These are phyloP conservation scores for Sclerodermus sp. DNA, from an alignment of 2,888 invertebrate species.

Conservation along the genomic window DNA sequence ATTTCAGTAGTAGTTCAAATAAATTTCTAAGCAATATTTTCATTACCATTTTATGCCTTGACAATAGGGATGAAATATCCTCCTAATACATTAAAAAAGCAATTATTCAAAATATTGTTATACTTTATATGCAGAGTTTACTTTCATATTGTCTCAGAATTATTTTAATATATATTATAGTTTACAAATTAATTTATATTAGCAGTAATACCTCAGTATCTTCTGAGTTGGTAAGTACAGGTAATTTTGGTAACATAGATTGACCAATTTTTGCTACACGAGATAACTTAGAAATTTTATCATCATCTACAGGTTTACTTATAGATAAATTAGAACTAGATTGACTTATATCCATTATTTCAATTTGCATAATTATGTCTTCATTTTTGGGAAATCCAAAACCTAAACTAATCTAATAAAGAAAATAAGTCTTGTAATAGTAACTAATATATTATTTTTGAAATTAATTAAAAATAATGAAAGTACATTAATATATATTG, in stretches of 20 bases:
- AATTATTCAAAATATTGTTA: no score
- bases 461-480: no score
- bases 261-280: slow-evolving; percentile 66
- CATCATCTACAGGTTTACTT: slow-evolving; percentile 22
- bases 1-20: no score
- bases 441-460: no score
- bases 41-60: slow-evolving; percentile 29
- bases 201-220: slow-evolving; percentile 52
- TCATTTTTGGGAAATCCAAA: slow-evolving; percentile 47
- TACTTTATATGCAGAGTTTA: neutral
- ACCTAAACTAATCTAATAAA: slow-evolving; percentile 48
- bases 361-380: slow-evolving; percentile 44
- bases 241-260: slow-evolving; percentile 58
- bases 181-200: neutral
- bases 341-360: slow-evolving; percentile 35
- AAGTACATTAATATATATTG: no score
- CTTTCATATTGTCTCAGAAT: neutral
- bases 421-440: no score
- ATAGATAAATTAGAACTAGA: slow-evolving; percentile 11
- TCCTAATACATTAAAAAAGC: no score
- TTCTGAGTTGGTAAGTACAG: slow-evolving; percentile 52
- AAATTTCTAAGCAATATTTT: neutral
- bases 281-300: slow-evolving; percentile 60
- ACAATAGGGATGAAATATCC: slow-evolving; percentile 21
- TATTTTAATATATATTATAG: neutral